Base-by-base conservation (phyloP, 2,113 vertebrate species). In the Dinomys branickii region DNA sequence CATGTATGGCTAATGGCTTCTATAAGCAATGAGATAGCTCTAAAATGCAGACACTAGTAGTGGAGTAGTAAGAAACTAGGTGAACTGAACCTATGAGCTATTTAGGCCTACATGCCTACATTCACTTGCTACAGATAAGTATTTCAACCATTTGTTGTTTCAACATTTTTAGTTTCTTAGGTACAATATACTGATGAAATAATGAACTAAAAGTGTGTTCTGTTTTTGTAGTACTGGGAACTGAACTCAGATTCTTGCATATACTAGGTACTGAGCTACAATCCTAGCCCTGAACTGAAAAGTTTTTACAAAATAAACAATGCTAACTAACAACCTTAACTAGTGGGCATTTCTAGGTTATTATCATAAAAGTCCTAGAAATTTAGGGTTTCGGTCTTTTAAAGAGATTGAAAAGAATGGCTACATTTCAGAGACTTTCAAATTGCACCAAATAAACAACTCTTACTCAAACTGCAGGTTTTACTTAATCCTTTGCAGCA, bases 401-500 rank as follows among this genome's bases (percentile, higher is more conserved):
- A 87, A 92, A 92, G 88, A 96, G 47, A 91, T 69, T 87, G 47
- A 90, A 47, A 88, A 89, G 59, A 94, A 94, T 41, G 85, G 33
- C 56, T 93, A 12, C 35, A 77, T 80, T 83, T 87, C 91, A 91
- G 71, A 88, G 35, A 41, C 9, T 26, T 88, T 82, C 58, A 85
- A 93, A 88, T 83, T 77, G 14, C 6, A 96, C 71, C 47, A 85
- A 87, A 81, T 75, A n/a, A 84, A 87, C 7, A 86, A 28, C 12
- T 92, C 94, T 95, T 96, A 80, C 92, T 94, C 35, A 91, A 95
- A 75, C 30, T 71, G 61, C 58, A 96, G 65, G 41, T 24, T 75
- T 89, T 80, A 94, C 69, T 95, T 83, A 96, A 78, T 96, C 63
- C 41, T 82, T 56, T 83, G 47, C 1, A 89, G 73, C 58, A 61